Conservation (phyloP, 64 coral and sea anemone species). For the Pocillopora verrucosa region DNA sequence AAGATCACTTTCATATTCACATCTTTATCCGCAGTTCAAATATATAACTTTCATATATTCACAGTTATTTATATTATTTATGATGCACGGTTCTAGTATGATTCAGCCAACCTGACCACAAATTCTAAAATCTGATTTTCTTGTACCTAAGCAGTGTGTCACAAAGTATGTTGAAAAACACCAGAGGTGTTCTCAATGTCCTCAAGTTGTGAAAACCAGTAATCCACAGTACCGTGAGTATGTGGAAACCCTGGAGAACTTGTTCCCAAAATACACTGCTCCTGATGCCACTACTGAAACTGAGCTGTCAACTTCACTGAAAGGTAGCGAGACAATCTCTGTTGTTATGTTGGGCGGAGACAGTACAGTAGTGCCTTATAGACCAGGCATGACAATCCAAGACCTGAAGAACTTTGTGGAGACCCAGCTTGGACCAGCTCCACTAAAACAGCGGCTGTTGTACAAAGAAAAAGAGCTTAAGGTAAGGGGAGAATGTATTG, state of each 20-base stretch:
- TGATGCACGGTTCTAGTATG: too few species aligned
- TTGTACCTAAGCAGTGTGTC: conserved; percentile 45
- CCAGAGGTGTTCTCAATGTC: conserved; percentile 64
- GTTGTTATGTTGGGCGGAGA: conserved; percentile 90
- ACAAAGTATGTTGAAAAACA: conserved; percentile 50
- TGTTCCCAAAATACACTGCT: conserved; percentile 69
- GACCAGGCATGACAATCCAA: conserved; percentile 53
- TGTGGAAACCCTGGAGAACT: conserved; percentile 44
- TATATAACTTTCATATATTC: too few species aligned
- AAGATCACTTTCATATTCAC: too few species aligned
- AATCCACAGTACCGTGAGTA: conserved; percentile 61
- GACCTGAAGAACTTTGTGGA: conserved; percentile 49
- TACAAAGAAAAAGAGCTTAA: conserved; percentile 77
- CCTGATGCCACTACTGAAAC: conserved; percentile 24
- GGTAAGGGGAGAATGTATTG: conserved; percentile 10
- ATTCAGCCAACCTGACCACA: too few species aligned
- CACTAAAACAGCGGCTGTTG: conserved; percentile 74
- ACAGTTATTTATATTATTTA: too few species aligned
- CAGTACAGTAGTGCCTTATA: conserved; percentile 63
- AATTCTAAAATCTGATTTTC: neutral
- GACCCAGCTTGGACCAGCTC: conserved; percentile 26
- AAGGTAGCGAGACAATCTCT: conserved; percentile 53
- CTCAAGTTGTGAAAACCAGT: conserved; percentile 23
- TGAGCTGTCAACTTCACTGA: conserved; percentile 1
- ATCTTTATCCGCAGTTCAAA: too few species aligned